Conservation (phyloP, 2,797 vertebrate genomes). For the Glyptemys insculpta region DNA sequence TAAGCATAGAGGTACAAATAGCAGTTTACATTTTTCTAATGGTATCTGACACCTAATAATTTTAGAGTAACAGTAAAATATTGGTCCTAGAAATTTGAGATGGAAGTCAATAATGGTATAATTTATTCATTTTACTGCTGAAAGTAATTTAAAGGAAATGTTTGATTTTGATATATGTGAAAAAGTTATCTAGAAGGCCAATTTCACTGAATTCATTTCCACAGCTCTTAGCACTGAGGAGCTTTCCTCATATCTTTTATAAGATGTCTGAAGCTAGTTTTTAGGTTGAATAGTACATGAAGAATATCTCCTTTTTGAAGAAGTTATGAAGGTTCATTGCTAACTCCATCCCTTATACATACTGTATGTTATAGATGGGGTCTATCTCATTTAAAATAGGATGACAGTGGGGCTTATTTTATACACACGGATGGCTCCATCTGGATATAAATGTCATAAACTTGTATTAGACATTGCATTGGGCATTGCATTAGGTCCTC, state of each 20-base stretch:
- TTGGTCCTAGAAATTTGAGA: neutral
- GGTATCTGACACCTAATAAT: neutral
- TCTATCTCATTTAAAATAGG: neutral
- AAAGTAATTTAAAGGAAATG: neutral
- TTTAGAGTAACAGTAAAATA: neutral
- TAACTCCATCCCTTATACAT: neutral
- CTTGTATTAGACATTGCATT: neutral
- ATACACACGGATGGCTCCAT: neutral
- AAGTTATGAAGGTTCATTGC: neutral
- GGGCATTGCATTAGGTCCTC: neutral
- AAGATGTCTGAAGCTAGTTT: neutral
- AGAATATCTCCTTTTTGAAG: neutral
- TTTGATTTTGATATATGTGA: neutral
- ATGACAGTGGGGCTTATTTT: neutral
- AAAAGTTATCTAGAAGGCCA: neutral
- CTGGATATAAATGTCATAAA: neutral
- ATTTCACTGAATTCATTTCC: neutral
- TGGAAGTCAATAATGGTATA: neutral
- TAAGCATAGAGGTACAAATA: neutral
- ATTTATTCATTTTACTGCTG: neutral
- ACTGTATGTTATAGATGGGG: neutral
- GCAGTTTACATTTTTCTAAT: neutral
- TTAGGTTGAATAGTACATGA: neutral
- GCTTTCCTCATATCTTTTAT: neutral
- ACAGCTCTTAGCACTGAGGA: neutral